Base-by-base conservation (phyloP, 2,797 vertebrate species). In the Melanotaenia parkinsoni region DNA sequence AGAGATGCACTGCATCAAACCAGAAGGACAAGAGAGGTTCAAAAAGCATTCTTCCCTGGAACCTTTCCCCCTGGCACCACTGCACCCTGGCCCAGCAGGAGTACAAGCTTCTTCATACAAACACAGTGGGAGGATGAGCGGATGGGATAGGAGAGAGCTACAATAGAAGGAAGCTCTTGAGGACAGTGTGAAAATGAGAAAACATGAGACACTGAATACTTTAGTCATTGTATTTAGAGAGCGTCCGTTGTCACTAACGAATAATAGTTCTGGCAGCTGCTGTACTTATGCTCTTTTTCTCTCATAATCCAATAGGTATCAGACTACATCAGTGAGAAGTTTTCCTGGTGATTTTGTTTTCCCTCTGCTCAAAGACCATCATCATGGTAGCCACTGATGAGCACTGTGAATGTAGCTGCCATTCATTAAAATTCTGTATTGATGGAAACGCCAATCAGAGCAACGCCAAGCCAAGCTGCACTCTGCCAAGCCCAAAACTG, bases 1-100 rank as follows among this genome's bases (percentile, higher is more conserved):
- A 89, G 87, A 86, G 90, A 91, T 89, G 86, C 83, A 88, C 89
- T 90, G 89, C 89, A 90, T 92, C 91, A 91, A 92, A 92, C 91
- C 89, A 92, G 85, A 80, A 28, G 88, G 89, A 91, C 90, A 92
- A 88, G 89, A 87, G 90, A 59, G 90, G 89, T 91, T 93, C 87
- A 93, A 91, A 92, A 90, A 91, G 89, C 76, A 87, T 68, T 90
- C 80, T 86, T 80, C 85, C 85, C 76, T 63, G 81, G 79, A 72
- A 89, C 74, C 81, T 86, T 90, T 89, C 85, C 89, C 88, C 80
- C 85, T 89, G 84, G 90, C 86, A 88, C 85, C 81, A 71, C 70
- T 81, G 85, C 79, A 84, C 73, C 80, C 78, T 59, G 57, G 74
- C 93, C 72, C 93, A 92, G 91, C 88, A 3, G 92, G 93, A 86